Evolutionary conservation across 2,113 vertebrate genomes (phyloP).

Genomic region (Nycticebus coucang): DNA sequence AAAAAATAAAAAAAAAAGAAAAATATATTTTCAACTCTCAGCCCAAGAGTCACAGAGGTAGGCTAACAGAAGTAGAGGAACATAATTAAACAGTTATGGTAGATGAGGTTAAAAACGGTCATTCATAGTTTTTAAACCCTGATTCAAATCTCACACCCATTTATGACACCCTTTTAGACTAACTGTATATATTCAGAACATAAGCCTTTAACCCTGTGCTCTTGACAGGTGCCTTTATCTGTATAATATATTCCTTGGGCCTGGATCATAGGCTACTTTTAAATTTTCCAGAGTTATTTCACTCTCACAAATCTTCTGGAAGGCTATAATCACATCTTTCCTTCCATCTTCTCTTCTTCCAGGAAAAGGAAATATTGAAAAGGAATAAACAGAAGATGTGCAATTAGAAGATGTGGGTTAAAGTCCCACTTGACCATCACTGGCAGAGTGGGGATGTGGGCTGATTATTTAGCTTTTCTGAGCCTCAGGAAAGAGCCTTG

Average conservation of each 20-base stretch:
- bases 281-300: not conserved
- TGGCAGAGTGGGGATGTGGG: not conserved
- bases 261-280: not conserved
- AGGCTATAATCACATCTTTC: not conserved
- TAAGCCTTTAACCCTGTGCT: not conserved
- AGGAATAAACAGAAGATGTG: not conserved
- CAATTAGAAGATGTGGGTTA: not conserved
- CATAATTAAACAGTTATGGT: not conserved
- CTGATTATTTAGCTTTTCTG: not conserved
- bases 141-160: not conserved
- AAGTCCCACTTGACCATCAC: not conserved
- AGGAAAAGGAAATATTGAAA: not conserved
- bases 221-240: not conserved
- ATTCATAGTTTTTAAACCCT: not conserved
- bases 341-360: too few relatives aligned
- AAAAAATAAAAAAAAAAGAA: too few relatives aligned
- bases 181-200: not conserved
- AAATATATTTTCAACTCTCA: not conserved
- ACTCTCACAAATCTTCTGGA: not conserved
- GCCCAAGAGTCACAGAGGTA: not conserved
- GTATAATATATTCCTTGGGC: not conserved
- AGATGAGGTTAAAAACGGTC: not conserved
- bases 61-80: not conserved
- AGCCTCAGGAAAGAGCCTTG: not conserved
- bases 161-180: not conserved